A percentile compares a stretch with the other conserved stretches of the same genome.
These are phyloP conservation scores for Cephus rjabovi DNA, from an alignment of 2,888 invertebrate genomes.

Conservation along the genomic window DNA sequence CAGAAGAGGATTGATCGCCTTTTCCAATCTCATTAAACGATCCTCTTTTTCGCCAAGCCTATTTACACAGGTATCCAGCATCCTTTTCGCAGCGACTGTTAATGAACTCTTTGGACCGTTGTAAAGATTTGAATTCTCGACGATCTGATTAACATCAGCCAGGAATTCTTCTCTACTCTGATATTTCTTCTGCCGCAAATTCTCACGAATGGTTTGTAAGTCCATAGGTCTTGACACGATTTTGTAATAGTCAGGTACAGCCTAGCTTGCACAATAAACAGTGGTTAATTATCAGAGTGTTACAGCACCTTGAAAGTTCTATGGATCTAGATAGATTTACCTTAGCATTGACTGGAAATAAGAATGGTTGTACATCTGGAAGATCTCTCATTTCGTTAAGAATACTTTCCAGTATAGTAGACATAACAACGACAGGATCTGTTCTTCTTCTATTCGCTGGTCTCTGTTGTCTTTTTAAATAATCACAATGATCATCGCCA, in stretches of 20 bases:
- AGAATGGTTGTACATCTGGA: constrained; percentile 92
- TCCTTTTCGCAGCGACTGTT: constrained; percentile 87
- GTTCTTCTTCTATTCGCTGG: constrained; percentile 92
- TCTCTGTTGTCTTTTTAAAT: constrained; percentile 83
- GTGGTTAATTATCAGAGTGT: neutral
- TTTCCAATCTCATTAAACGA: constrained; percentile 93
- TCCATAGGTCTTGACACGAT: constrained; percentile 97
- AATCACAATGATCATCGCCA: constrained; percentile 86
- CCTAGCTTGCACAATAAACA: constrained; percentile 61
- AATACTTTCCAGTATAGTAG: constrained; percentile 90
- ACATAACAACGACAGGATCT: constrained; percentile 95
- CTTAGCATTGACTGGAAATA: constrained; percentile 95
- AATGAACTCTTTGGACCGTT: constrained; percentile 89
- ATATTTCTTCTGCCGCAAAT: constrained; percentile 88
- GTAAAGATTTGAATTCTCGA: constrained; percentile 93
- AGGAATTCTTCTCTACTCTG: constrained; percentile 96
- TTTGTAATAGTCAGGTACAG: constrained; percentile 94
- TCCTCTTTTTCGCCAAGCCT: constrained; percentile 93
- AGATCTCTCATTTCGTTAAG: constrained; percentile 92
- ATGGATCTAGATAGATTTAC: constrained; percentile 60
- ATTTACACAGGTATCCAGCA: constrained; percentile 90
- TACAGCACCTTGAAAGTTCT: constrained; percentile 2
- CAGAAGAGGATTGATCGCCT: constrained; percentile 96
- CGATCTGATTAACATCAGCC: constrained; percentile 94
- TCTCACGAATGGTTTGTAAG: constrained; percentile 93